Conservation (phyloP, 2,113 vertebrate genomes). For the Marmota monax region DNA sequence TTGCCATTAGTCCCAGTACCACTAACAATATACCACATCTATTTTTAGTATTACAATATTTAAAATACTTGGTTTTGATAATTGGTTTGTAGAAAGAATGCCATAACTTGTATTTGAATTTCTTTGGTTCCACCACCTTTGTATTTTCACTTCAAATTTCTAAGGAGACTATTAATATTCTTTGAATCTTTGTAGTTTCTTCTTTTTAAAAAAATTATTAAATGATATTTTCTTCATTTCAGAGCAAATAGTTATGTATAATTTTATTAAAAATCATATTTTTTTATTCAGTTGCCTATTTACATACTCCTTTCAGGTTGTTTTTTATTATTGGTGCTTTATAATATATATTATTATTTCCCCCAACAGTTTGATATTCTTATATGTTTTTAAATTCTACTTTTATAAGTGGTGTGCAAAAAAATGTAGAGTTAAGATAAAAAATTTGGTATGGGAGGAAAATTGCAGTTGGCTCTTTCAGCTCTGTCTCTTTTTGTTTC, state of each 20-base stretch:
- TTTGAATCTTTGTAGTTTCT: neutral
- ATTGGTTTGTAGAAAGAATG: neutral
- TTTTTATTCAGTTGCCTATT: neutral
- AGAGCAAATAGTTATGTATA: neutral
- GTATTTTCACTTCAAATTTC: neutral
- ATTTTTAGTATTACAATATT: neutral
- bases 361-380: neutral
- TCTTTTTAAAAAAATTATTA: neutral
- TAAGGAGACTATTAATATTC: neutral
- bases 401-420: neutral
- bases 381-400: neutral
- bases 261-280: neutral
- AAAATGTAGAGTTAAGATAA: neutral
- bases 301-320: neutral
- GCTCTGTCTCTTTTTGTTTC: neutral
- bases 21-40: neutral
- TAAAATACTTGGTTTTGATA: conserved; percentile 14
- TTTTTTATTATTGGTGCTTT: neutral
- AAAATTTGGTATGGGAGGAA: neutral
- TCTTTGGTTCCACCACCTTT: neutral
- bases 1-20: neutral
- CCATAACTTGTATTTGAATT: conserved; percentile 5
- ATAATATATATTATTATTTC: neutral
- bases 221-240: conserved; percentile 13
- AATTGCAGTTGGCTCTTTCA: neutral